phyloP scores from a whole-genome alignment of 2,113 vertebrate species.

The Casuarius casuarius region DNA sequence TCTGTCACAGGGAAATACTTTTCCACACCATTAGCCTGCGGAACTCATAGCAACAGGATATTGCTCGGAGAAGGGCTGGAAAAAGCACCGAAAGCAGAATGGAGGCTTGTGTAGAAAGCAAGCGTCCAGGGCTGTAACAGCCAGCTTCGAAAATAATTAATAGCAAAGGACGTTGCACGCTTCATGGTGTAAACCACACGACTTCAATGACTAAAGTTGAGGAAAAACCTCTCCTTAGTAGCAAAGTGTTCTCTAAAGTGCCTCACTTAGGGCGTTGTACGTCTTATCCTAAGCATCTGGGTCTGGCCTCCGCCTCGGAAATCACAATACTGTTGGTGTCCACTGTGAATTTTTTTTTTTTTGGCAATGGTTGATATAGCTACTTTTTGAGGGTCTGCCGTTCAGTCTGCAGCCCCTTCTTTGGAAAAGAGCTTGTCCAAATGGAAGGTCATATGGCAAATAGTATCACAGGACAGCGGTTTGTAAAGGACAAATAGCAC shows the following conservation, averaged over 20 bases:
- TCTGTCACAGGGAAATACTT: constrained; percentile 60
- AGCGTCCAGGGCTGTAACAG: background rate
- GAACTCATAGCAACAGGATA: constrained; percentile 60
- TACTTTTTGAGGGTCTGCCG: background rate
- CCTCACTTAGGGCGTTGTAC: background rate
- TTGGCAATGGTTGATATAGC: background rate
- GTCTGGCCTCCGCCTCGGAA: background rate
- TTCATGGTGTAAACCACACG: background rate
- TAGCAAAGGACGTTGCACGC: background rate
- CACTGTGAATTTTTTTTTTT: background rate
- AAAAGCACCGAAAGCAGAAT: background rate
- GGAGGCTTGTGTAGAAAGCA: background rate
- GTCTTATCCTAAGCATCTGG: background rate
- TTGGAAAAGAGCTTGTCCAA: background rate
- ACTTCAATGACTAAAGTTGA: background rate
- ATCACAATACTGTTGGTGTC: background rate
- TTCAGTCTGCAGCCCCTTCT: background rate
- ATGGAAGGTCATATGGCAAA: background rate
- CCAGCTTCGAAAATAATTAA: background rate
- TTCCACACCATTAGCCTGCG: constrained; percentile 68
- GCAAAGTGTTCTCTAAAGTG: background rate
- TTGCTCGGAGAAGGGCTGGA: constrained; percentile 8
- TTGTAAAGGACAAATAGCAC: background rate
- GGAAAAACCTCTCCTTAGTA: background rate
- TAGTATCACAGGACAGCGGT: fast-evolving